These are phyloP conservation scores for Trichechus manatus DNA, from an alignment of 2,113 vertebrate species.

Conservation along the genomic window DNA sequence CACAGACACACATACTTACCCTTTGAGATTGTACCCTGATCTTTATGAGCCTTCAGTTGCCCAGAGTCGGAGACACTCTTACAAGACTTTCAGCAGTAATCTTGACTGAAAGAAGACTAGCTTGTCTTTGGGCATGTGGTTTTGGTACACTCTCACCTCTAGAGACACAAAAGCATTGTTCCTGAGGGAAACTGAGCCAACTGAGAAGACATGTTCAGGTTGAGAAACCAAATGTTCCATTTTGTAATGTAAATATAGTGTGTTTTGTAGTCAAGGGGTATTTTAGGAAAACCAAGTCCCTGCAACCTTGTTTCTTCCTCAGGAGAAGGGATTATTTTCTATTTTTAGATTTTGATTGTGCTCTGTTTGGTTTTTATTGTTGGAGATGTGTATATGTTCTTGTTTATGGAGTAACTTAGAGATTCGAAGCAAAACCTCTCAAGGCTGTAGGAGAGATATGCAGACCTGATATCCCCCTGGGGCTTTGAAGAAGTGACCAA, in stretches of 20 bases:
- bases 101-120: background rate
- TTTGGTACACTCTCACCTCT: background rate
- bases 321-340: background rate
- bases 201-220: background rate
- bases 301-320: background rate
- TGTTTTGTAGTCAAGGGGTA: background rate
- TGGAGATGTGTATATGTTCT: background rate
- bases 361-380: background rate
- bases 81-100: background rate
- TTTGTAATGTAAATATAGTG: background rate
- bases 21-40: background rate
- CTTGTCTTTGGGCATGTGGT: background rate
- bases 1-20: background rate
- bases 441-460: background rate
- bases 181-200: background rate
- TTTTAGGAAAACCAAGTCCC: constrained; percentile 17
- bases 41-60: background rate
- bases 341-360: background rate
- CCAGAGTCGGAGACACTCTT: background rate
- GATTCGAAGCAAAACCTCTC: background rate
- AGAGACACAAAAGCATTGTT: background rate
- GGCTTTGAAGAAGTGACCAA: background rate
- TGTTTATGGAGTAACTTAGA: background rate
- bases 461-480: background rate
- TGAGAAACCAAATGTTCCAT: background rate